phyloP scores from a whole-genome alignment of 2,113 vertebrate genomes.

The Hypocryptadius cinnamomeus region DNA sequence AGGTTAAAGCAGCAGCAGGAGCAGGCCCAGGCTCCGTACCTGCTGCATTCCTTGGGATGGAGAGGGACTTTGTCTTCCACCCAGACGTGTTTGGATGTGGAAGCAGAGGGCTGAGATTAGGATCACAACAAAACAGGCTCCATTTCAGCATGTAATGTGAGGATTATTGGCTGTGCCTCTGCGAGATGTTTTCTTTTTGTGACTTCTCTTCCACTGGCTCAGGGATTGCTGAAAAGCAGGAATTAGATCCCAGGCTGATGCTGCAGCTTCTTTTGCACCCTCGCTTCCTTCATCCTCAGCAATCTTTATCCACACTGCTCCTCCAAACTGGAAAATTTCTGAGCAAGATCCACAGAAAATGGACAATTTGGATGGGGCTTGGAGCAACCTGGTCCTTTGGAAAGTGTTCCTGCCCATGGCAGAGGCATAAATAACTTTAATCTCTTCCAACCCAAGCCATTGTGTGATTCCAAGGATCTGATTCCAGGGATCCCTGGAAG shows the following conservation, averaged over 20 bases:
- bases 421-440: background rate
- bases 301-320: background rate
- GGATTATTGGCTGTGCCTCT: background rate
- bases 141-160: constrained; percentile 19
- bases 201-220: background rate
- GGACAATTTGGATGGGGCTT: background rate
- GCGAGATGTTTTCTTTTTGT: background rate
- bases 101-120: constrained; percentile 9
- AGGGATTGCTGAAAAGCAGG: background rate
- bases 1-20: background rate
- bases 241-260: background rate
- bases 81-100: background rate
- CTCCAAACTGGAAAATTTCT: background rate
- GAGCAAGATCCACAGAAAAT: background rate
- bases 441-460: background rate
- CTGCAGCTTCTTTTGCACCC: background rate
- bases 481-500: background rate
- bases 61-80: background rate
- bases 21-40: background rate
- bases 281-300: background rate
- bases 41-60: background rate
- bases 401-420: background rate
- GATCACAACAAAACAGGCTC: background rate
- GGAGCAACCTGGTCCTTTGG: background rate
- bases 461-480: background rate